Conservation (phyloP, 2,113 vertebrate species). For the Ia io region DNA sequence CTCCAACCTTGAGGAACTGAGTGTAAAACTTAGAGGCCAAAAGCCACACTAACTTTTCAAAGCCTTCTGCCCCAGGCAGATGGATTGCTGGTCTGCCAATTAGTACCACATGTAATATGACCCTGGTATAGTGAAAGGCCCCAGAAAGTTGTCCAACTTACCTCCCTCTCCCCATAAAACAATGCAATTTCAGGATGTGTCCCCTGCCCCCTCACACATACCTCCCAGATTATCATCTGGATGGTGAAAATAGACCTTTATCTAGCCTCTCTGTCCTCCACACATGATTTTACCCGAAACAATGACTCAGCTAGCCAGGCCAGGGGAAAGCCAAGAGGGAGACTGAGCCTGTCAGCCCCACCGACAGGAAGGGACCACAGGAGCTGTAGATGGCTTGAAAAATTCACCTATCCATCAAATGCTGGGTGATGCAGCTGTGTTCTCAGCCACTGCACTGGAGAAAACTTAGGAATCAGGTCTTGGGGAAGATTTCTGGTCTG, state of each 20-base stretch:
- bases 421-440: background rate
- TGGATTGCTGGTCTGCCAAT: background rate
- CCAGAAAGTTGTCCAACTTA: background rate
- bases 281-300: background rate
- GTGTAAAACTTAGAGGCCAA: background rate
- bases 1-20: background rate
- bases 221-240: background rate
- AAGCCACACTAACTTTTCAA: background rate
- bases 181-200: background rate
- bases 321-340: background rate
- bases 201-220: background rate
- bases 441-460: background rate
- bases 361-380: background rate
- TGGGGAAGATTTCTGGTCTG: background rate
- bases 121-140: background rate
- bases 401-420: background rate
- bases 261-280: background rate
- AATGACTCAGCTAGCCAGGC: background rate
- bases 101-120: background rate
- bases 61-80: background rate
- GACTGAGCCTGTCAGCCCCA: background rate
- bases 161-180: background rate
- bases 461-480: background rate
- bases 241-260: slow-evolving; percentile 1
- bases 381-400: slow-evolving; percentile 8